These are phyloP conservation scores for Glomeris marginata DNA, from an alignment of 2,888 invertebrate species.

Conservation along the genomic window DNA sequence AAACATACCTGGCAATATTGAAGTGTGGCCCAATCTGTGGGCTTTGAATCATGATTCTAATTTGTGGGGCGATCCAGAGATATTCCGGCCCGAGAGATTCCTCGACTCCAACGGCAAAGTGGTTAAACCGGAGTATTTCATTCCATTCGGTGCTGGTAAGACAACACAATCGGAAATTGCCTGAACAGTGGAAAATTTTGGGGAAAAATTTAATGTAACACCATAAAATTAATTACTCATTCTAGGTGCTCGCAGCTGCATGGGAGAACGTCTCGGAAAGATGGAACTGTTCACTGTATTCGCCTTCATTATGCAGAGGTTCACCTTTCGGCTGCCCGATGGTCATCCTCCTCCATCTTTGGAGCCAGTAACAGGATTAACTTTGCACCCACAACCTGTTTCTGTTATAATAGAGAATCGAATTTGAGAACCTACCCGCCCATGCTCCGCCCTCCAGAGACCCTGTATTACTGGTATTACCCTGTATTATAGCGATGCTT, in stretches of 20 bases:
- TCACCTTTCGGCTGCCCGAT: background rate
- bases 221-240: too few relatives aligned
- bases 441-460: too few relatives aligned
- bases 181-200: too few relatives aligned
- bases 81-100: constrained; percentile 5
- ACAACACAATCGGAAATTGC: too few relatives aligned
- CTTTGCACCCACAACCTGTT: too few relatives aligned
- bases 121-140: background rate
- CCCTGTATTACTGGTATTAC: too few relatives aligned
- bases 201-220: too few relatives aligned
- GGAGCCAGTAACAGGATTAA: too few relatives aligned
- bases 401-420: too few relatives aligned
- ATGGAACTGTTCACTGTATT: constrained; percentile 5
- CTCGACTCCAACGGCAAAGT: background rate
- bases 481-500: too few relatives aligned
- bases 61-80: constrained; percentile 4
- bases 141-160: constrained; percentile 1
- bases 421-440: too few relatives aligned
- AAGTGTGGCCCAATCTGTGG: background rate
- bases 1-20: background rate
- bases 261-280: constrained; percentile 6
- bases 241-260: background rate
- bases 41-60: constrained; percentile 1
- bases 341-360: too few relatives aligned
- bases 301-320: background rate